phyloP scores from a whole-genome alignment of 1,140 invertebrate species.

The Lanistes nyassanus region DNA sequence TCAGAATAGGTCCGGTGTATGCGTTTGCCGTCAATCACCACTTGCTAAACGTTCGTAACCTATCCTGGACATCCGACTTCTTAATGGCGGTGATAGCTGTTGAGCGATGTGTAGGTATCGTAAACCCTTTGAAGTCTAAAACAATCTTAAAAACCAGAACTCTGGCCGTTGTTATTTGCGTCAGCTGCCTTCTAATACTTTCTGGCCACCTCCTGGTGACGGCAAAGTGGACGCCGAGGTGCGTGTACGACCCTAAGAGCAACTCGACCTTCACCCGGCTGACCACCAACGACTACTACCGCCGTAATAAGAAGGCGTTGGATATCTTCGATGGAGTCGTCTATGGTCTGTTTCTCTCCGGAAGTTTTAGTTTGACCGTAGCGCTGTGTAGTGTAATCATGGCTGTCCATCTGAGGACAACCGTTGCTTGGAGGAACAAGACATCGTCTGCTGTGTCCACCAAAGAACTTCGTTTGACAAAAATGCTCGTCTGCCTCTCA shows the following conservation, averaged over 20 bases:
- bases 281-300: neutral
- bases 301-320: neutral
- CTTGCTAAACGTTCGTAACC: neutral
- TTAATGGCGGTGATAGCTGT: neutral
- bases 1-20: too few relatives aligned
- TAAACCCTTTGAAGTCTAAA: conserved; percentile 2
- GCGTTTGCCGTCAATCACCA: too few relatives aligned
- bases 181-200: neutral
- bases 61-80: neutral
- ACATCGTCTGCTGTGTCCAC: too few relatives aligned
- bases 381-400: neutral
- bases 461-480: too few relatives aligned
- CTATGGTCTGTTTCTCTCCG: neutral
- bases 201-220: neutral
- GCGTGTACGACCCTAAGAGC: neutral
- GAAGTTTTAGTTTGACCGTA: neutral
- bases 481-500: too few relatives aligned
- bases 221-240: neutral
- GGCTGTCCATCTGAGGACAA: neutral
- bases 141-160: neutral
- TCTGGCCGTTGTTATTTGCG: neutral
- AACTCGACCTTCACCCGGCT: neutral
- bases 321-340: conserved; percentile 7
- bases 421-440: neutral
- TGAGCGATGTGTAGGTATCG: conserved; percentile 1